phyloP scores from a whole-genome alignment of 30 jellyfish, hydroid and myxozoan genomes.

The Chrysaora quinquecirrha region DNA sequence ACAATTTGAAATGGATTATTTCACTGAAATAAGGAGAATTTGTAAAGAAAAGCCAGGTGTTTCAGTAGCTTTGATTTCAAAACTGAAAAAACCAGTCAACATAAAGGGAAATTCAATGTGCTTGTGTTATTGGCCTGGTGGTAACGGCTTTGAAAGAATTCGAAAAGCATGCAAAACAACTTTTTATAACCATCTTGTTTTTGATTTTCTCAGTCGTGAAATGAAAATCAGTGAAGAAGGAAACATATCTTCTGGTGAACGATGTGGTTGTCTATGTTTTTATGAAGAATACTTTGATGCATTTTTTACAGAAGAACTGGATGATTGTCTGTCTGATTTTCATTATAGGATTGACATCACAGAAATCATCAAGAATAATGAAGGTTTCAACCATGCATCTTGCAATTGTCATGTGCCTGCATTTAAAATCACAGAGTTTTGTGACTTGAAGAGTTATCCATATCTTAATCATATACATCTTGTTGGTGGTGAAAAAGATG shows the following conservation, averaged over 20 bases:
- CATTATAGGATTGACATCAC: constrained; percentile 33
- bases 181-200: constrained; percentile 51
- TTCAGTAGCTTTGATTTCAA: constrained; percentile 25
- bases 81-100: background rate
- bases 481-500: constrained; percentile 27
- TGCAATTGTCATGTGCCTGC: constrained; percentile 57
- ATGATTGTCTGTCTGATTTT: background rate
- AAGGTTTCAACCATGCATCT: constrained; percentile 61
- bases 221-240: background rate
- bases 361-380: constrained; percentile 10
- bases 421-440: constrained; percentile 33
- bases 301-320: background rate
- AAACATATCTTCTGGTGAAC: background rate
- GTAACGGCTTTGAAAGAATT: constrained; percentile 15
- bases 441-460: constrained; percentile 52
- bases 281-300: background rate
- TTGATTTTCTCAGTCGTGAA: constrained; percentile 39
- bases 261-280: too few species aligned
- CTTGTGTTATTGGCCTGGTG: constrained; percentile 63
- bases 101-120: constrained; percentile 12
- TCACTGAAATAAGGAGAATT: background rate
- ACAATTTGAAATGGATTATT: too few species aligned
- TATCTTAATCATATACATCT: constrained; percentile 55
- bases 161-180: background rate
- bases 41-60: constrained; percentile 12